A percentile compares a stretch with the other conserved stretches of the same genome.
phyloP scores from a whole-genome alignment of 2,888 invertebrate genomes.

The Deroplatys truncata region DNA sequence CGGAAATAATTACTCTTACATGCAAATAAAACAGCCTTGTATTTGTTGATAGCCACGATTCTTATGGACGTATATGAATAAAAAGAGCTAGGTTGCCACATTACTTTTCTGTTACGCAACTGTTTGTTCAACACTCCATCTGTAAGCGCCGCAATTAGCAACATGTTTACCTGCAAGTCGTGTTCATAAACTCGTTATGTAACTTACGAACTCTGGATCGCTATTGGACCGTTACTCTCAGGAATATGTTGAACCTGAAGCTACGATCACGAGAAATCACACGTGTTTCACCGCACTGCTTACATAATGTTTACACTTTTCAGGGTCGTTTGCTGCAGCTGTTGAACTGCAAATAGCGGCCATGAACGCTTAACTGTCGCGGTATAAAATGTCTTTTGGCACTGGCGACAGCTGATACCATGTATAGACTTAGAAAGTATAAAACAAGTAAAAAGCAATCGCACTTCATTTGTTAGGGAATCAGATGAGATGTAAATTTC shows the following conservation, averaged over 20 bases:
- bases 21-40: too few relatives aligned
- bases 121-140: neutral
- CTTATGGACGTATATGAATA: too few relatives aligned
- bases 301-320: neutral
- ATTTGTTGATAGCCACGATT: too few relatives aligned
- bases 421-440: too few relatives aligned
- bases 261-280: neutral
- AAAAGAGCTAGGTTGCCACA: neutral
- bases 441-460: too few relatives aligned
- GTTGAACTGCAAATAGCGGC: neutral
- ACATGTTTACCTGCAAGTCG: neutral
- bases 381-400: too few relatives aligned
- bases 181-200: neutral
- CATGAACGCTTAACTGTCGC: neutral
- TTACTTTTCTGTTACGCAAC: neutral
- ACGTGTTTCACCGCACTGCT: neutral
- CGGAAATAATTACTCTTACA: too few relatives aligned
- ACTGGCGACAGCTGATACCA: too few relatives aligned
- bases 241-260: neutral
- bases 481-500: too few relatives aligned
- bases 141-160: neutral
- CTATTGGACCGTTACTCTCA: neutral
- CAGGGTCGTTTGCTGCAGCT: neutral
- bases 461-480: too few relatives aligned
- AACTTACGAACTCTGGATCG: neutral